phyloP scores from a whole-genome alignment of 2,113 vertebrate species.

The Anarrhichthys ocellatus region DNA sequence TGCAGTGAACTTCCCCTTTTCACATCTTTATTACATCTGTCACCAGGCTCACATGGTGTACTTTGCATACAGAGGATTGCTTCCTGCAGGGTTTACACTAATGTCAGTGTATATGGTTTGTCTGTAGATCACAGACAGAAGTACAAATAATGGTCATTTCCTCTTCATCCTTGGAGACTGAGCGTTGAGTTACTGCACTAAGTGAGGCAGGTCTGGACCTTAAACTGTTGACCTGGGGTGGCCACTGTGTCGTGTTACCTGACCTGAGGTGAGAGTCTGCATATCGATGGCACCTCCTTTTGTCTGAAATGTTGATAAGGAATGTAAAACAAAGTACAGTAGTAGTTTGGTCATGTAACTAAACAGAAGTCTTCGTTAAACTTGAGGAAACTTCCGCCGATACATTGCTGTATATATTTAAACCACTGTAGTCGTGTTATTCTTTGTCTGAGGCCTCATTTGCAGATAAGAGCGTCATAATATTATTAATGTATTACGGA shows the following conservation, averaged over 20 bases:
- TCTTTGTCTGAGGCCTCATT: background rate
- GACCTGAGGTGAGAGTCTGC: background rate
- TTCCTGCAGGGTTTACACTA: background rate
- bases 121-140: background rate
- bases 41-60: background rate
- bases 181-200: background rate
- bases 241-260: background rate
- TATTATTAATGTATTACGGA: background rate
- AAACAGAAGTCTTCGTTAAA: background rate
- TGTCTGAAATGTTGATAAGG: background rate
- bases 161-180: background rate
- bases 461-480: background rate
- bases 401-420: background rate
- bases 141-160: background rate
- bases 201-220: background rate
- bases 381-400: background rate
- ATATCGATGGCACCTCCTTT: background rate
- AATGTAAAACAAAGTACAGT: background rate
- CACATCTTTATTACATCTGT: background rate
- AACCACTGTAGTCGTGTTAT: background rate
- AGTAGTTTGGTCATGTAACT: background rate
- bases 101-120: background rate
- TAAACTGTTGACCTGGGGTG: background rate
- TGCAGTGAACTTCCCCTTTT: slow-evolving; percentile 33
- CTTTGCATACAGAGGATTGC: background rate